A percentile compares a stretch with the other conserved stretches of the same genome.
Evolutionary conservation across 30 jellyfish, hydroid and myxozoan species (phyloP).

Genomic region (Aurelia coerulea): DNA sequence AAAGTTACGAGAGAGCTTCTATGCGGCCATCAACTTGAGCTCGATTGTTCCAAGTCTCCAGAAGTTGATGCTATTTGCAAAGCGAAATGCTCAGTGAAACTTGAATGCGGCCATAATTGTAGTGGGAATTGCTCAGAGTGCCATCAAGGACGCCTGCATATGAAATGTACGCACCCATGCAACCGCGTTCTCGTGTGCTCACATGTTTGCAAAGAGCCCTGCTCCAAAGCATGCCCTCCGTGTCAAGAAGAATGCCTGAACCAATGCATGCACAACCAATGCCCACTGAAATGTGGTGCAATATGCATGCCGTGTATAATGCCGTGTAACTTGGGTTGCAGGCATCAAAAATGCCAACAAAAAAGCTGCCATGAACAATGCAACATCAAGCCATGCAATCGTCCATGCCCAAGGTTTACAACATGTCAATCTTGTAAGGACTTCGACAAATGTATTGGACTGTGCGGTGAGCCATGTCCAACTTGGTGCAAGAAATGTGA

Average conservation of each 20-base stretch:
- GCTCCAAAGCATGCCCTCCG: constrained; percentile 66
- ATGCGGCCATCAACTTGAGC: constrained; percentile 14
- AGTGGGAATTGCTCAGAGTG: constrained; percentile 65
- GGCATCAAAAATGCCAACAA: constrained; percentile 37
- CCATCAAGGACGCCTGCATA: constrained; percentile 59
- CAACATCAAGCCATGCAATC: constrained; percentile 64
- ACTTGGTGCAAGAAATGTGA: constrained; percentile 32
- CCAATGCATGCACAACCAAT: constrained; percentile 39
- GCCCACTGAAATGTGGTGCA: constrained; percentile 33
- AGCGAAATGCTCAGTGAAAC: constrained; percentile 17
- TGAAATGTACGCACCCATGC: constrained; percentile 53
- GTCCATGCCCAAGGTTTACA: constrained; percentile 24
- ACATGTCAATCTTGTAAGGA: not conserved
- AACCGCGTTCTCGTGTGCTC: constrained; percentile 21
- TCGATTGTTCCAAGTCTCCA: not conserved
- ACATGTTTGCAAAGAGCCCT: constrained; percentile 48
- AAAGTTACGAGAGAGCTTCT: not conserved
- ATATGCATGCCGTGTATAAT: constrained; percentile 44
- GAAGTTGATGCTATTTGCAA: constrained; percentile 10
- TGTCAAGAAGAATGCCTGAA: constrained; percentile 38
- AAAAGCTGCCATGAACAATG: constrained; percentile 40
- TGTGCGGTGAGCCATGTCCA: constrained; percentile 78
- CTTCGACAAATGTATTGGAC: constrained; percentile 53
- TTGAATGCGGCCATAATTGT: constrained; percentile 76
- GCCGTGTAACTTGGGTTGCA: constrained; percentile 45